Evolutionary conservation across 2,888 invertebrate genomes (phyloP).

Genomic region (Gnatocerus cornutus): DNA sequence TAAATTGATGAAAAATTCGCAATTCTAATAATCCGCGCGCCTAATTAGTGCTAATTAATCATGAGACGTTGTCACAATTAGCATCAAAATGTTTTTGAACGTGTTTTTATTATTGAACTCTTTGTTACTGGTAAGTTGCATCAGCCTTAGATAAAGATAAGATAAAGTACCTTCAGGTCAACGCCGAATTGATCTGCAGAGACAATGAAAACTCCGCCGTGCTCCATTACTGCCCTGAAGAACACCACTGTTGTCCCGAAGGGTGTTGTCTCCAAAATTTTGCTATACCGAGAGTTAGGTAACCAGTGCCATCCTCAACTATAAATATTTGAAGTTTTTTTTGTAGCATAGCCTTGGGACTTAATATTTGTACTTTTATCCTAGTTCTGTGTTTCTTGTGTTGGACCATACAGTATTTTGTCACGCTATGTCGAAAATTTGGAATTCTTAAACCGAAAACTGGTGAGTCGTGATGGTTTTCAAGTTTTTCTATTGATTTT

Average conservation of each 20-base stretch:
- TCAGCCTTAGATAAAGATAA: neutral
- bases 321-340: neutral
- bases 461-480: neutral
- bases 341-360: slow-evolving; percentile 4
- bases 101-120: too few relatives aligned
- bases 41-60: neutral
- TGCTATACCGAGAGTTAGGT: neutral
- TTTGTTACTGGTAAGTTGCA: too few relatives aligned
- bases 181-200: neutral
- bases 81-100: too few relatives aligned
- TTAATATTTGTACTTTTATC: slow-evolving; percentile 3
- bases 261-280: neutral
- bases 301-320: neutral
- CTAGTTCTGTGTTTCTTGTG: neutral
- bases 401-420: neutral
- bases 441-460: neutral
- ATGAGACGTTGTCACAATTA: too few relatives aligned
- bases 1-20: neutral
- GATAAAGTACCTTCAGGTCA: neutral
- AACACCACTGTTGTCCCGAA: neutral
- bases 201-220: neutral
- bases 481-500: neutral
- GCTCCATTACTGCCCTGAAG: neutral
- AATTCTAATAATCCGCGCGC: neutral
- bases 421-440: neutral